Base-by-base conservation (phyloP, 2,113 vertebrate genomes). In the Glaucomys volans region DNA sequence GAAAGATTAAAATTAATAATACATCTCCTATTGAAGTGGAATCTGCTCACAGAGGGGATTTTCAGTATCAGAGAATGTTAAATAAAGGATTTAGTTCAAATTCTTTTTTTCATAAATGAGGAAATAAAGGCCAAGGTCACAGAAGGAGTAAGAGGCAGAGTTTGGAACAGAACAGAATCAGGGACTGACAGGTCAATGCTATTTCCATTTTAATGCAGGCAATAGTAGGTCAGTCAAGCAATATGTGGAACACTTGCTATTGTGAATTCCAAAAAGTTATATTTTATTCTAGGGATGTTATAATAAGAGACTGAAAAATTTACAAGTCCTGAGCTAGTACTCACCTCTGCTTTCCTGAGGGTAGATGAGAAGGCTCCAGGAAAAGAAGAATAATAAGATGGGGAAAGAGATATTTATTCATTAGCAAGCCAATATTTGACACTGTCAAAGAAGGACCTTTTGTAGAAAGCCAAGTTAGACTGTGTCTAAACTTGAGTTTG, bases 1-100 rank as follows among this genome's bases (percentile, higher is more conserved):
- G 32, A 90, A 92, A 90, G 4, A 88, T 67, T 95, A 77, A 89
- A 77, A 87, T 67, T 74, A 69, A 87, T 95, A 90, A 30, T 24
- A 67, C 37, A 91, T 42, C 10, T 62, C 16, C 37, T 62, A 71
- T n/a, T 12, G 44, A 85, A 74, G 28, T 67, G 47, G 28, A 26
- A 24, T 85, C 32, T 82, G 57, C 50, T 72, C 72, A 85, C 10
- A 76, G 26, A 86, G 47, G 4, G 13, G 62, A 71, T 71, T 77
- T 93, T 89, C 30, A 22, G 40, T 87, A 20, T 64, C 69, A 80
- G 35, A 91, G 11, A 85, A 72, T 28, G 37, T 44, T 82, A 76
- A 72, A 79, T n/a, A 74, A 72, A 67, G 26, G 14, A 66, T 69
- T 59, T 62, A 75, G 28, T 79, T 94, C n/a, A 72, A 35, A 2